Evolutionary conservation across 2,113 vertebrate species (phyloP), one percentile per base, ranked within the genome.

Genomic region (Brachionichthys hirsutus): DNA sequence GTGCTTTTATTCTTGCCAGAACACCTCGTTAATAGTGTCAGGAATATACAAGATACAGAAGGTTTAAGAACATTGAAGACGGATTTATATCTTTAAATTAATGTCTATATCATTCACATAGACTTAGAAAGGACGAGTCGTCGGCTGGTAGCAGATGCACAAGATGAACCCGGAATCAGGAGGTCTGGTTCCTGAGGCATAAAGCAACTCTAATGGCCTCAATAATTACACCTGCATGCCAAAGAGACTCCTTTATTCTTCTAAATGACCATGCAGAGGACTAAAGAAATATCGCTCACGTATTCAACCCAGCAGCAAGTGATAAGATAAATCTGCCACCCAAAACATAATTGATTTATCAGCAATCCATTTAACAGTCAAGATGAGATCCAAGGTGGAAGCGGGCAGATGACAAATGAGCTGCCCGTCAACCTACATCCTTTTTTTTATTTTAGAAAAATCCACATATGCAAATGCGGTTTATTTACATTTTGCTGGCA

Each of bases 71-170:
- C 35, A 45, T 19, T 68, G 50, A 69, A 76, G 67, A 43, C 52
- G 45, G 70, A 80, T 81, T 84, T 81, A 68, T 57, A 50, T 65
- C 45, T 82, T 75, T 43, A 74, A 79, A 76, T 83, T 74, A 79
- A 76, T 83, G 75, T 75, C n/a, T n/a, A n/a, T 52, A 71, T 78
- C 73, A 66, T 75, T 73, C 67, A 78, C 72, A 77, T 76, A 67
- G 73, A 71, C 47, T 35, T 67, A 70, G 54, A 53, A 62, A 72
- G 53, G 69, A 77, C 77, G 69, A 58, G 34, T 83, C 63, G 57
- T 69, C 41, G 46, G 68, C 24, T 70, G 55, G 24, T 51, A 65
- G 54, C 46, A 17, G 63, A 62, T 54, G 82, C 59, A 64, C 48
- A 56, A 56, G 65, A 81, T 83, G 73, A 81, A 67, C 69, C 52